phyloP scores from a whole-genome alignment of 1,140 invertebrate genomes.

The Aleiodes sp. region DNA sequence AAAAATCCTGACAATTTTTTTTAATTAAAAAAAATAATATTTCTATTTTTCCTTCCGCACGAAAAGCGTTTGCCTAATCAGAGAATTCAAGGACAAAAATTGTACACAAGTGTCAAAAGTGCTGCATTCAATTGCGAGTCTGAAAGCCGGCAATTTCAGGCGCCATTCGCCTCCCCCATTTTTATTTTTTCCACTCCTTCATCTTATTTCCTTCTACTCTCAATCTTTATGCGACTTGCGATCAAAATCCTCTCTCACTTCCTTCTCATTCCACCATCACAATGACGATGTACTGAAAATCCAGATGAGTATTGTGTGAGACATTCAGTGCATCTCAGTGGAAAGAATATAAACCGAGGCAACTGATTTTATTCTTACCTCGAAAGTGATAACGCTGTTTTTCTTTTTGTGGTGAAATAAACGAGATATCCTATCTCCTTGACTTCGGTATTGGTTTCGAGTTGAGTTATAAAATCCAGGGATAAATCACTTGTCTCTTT shows the following conservation, averaged over 20 bases:
- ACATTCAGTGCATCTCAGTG: background rate
- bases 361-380: slow-evolving; percentile 6
- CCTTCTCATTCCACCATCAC: background rate
- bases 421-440: slow-evolving; percentile 14
- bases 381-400: background rate
- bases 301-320: background rate
- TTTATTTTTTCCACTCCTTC: slow-evolving; percentile 7
- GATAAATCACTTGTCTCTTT: slow-evolving; percentile 22
- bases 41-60: too few relatives aligned
- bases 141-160: background rate
- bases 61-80: background rate
- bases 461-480: slow-evolving; percentile 1
- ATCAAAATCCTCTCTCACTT: background rate
- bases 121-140: background rate
- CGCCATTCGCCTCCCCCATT: background rate
- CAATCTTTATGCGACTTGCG: slow-evolving; percentile 14
- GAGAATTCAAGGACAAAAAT: background rate
- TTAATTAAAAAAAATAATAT: too few relatives aligned
- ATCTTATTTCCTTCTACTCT: background rate
- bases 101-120: background rate
- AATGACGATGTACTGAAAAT: background rate
- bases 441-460: slow-evolving; percentile 1
- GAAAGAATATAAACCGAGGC: background rate
- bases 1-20: too few relatives aligned
- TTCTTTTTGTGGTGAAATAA: slow-evolving; percentile 21